Evolutionary conservation across 2,888 invertebrate species (phyloP), one percentile per base, ranked within the genome.

Genomic region (Leucozona laternaria): DNA sequence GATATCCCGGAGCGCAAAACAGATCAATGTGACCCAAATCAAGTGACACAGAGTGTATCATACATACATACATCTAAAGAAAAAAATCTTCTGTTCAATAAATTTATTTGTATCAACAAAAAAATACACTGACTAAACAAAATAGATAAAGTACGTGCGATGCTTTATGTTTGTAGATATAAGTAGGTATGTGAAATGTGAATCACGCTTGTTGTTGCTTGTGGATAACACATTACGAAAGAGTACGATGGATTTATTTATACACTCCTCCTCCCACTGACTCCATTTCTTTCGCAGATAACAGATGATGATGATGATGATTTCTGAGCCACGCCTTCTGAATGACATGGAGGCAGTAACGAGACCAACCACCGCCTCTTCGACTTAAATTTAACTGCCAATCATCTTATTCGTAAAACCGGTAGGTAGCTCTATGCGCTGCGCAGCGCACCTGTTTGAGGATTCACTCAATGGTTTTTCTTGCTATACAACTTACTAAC

Each of bases 401-500:
- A 86, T 81, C 58, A n/a, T 45, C 34, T 68, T 17, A 13, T 62
- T 45, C 4, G 15, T 5, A 64, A 72, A 70, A 81, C 85, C 77
- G 62, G 81, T 15, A 31, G 31, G 31, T 31, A 31, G n/a, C 25
- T 3, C 25, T 3, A 20, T 28, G 60, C 37, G 22, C 25, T 62
- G 85, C 77, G 81, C 78, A 81, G 81, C 70, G 73, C 81, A 86
- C 85, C 81, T 86, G 85, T 62, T 60, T 34, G 25, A 48, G 31
- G 57, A 50, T 73, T 73, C 55, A 55, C 50, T 66, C 53, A 43
- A 25, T 64, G 45, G 25, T 60, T 72, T 17, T 53, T 28, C 11
- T 20, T 40, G 43, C 43, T n/a, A n/a, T 8, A 28, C 1, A 37
- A 37, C 37, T n/a, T 15, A 15, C 15, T 4, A 40, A 5, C 15